Evolutionary conservation across 1,140 invertebrate genomes (phyloP), one percentile per base, ranked within the genome.

Genomic region (Pseudomyrmex pallidus): DNA sequence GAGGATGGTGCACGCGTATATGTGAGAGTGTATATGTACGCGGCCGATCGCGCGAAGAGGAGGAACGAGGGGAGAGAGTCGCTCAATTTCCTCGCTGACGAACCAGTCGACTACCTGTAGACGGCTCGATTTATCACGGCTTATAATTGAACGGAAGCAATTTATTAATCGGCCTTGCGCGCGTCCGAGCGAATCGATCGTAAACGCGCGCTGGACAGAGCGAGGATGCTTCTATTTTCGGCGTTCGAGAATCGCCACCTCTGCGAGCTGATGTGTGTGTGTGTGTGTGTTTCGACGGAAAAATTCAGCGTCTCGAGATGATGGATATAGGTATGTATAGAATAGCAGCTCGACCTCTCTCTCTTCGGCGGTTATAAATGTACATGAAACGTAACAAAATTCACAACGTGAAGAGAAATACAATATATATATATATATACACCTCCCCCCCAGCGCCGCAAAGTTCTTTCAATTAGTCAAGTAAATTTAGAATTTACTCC

Each of bases 141-240:
- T 87, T 89, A 87, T 89, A 89, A 89, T 89, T 89, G 87, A 89
- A 89, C 87, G 87, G 88, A 89, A 89, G 87, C 82, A 89, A 89
- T 89, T 89, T 89, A 89, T 89, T 89, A 89, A 89, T 89, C 82
- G 88, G 72, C 74, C 87, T 89, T 59, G 82, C 74, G 77, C 87
- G 77, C 87, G 57, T 48, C 56, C 78, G 61, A 54, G 48, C 74
- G n/a, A 72, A 84, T 89, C 87, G 87, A 88, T 88, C 64, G 74
- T 74, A 66, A 35, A 35, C 35, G 63, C 64, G 54, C 73, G 44
- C n/a, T 59, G 85, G 56, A 56, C 82, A 78, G 52, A 72, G 56
- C 80, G 20, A 74, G 56, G 78, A 57, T 83, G 66, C 85, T 86
- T 87, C 80, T 56, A 72, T 61, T 77, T 80, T 22, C 25, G 67